These are phyloP conservation scores for Radopholus similis DNA, from an alignment of 1,140 invertebrate genomes.

Conservation along the genomic window DNA sequence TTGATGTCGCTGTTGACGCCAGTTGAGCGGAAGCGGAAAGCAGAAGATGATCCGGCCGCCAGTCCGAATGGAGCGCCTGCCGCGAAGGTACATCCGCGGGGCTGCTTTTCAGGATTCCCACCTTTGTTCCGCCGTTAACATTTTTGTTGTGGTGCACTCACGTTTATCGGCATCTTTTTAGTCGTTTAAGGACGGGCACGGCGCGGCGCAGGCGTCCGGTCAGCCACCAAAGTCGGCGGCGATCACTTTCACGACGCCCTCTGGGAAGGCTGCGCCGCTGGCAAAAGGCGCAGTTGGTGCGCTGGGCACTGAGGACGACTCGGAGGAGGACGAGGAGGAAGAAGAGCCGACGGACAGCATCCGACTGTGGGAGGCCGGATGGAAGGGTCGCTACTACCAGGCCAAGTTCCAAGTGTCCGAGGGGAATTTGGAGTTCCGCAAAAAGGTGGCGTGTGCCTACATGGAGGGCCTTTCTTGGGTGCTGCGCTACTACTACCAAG, in stretches of 20 bases:
- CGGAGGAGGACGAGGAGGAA: constrained; percentile 64
- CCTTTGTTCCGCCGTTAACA: background rate
- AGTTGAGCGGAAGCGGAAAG: constrained; percentile 15
- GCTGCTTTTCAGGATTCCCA: background rate
- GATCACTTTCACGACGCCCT: constrained; percentile 6
- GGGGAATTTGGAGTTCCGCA: constrained; percentile 79
- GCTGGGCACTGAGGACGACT: background rate
- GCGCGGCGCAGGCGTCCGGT: constrained; percentile 56
- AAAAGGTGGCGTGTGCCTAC: constrained; percentile 82
- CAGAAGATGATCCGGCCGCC: background rate
- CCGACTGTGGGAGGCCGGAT: constrained; percentile 91
- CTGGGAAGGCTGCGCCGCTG: background rate
- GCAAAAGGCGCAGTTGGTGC: constrained; percentile 14
- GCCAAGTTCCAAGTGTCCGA: constrained; percentile 85
- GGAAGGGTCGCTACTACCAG: constrained; percentile 93
- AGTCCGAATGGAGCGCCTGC: constrained; percentile 23
- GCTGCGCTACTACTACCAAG: constrained; percentile 92
- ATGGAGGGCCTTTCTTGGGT: constrained; percentile 96
- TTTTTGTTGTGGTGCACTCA: constrained; percentile 6
- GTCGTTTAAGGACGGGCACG: constrained; percentile 66
- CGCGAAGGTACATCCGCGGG: constrained; percentile 20
- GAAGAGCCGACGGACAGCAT: constrained; percentile 86
- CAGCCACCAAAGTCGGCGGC: background rate
- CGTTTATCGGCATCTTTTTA: constrained; percentile 16
- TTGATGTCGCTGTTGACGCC: constrained; percentile 30